Evolutionary conservation across 2,797 vertebrate genomes (phyloP), one percentile per base, ranked within the genome.

Genomic region (Leptodactylus fallax): DNA sequence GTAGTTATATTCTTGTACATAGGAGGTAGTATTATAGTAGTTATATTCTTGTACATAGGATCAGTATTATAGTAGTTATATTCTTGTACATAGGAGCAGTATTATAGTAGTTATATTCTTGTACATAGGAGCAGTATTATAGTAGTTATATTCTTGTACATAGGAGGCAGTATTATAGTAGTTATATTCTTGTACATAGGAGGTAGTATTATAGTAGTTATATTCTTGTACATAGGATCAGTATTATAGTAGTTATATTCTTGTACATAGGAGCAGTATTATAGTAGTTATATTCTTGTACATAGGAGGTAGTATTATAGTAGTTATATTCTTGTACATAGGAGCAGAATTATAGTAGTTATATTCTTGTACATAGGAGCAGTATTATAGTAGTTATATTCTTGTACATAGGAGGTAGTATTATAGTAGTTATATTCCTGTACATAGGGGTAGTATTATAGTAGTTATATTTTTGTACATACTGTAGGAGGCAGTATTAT

Each of bases 61-160:
- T 14, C 17, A 60, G 58, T 60, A 21, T 60, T 60, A 19, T 60
- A 61, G 58, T 61, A 61, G 19, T 61, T 61, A 61, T 61, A 61
- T 19, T 61, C 19, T 61, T 61, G 58, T 61, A 61, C 58, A 61
- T 61, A 21, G 17, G 58, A 10, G 58, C 6, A 61, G 58, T 61
- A 61, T 61, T 61, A 61, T n/a, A n/a, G 60, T 61, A 61, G 21
- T 61, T n/a, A n/a, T 58, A 61, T 61, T 61, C 60, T 61, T 61
- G 19, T n/a, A 61, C 21, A 61, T 61, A 21, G 6, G 60, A 11
- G n/a, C 63, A 65, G 63, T 65, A 65, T 25, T 65, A 65, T 23
- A 65, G 63, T 65, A 65, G 63, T 61, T 65, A 65, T 65, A 65
- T 65, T 65, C 63, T 23, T 65, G n/a, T 25, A 65, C 11, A 65